phyloP scores from a whole-genome alignment of 2,113 vertebrate species.

The Stictonetta naevosa region DNA sequence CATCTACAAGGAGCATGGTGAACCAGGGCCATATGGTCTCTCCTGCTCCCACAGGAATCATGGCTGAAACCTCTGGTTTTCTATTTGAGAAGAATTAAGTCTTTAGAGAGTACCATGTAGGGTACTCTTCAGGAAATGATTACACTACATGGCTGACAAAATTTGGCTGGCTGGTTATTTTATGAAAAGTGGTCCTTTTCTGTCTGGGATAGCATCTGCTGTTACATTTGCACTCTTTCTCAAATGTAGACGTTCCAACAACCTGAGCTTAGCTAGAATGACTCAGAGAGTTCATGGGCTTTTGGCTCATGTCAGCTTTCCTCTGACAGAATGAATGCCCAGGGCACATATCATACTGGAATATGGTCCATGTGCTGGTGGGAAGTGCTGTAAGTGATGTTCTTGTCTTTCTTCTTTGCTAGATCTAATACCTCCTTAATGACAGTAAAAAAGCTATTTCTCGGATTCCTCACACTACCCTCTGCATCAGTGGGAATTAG shows the following conservation, averaged over 20 bases:
- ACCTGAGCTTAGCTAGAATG: not conserved
- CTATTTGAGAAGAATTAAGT: not conserved
- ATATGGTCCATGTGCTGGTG: fast-evolving
- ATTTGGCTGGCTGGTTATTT: not conserved
- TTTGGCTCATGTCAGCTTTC: not conserved
- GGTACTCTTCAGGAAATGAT: not conserved
- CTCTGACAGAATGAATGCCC: not conserved
- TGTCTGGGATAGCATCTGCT: not conserved
- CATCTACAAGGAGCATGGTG: not conserved
- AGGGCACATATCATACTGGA: not conserved
- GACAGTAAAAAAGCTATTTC: not conserved
- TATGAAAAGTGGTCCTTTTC: not conserved
- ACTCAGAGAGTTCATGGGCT: not conserved
- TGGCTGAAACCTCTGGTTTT: not conserved
- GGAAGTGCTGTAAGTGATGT: not conserved
- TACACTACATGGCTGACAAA: not conserved
- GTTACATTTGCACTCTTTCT: not conserved
- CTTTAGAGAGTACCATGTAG: not conserved
- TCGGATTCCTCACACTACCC: not conserved
- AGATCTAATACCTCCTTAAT: not conserved
- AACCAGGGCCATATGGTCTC: not conserved
- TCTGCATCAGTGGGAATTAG: not conserved
- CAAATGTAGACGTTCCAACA: not conserved
- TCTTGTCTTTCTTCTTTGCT: not conserved
- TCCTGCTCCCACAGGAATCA: not conserved